Evolutionary conservation across 2,797 vertebrate species (phyloP).

Genomic region (Sebastes oblongus): DNA sequence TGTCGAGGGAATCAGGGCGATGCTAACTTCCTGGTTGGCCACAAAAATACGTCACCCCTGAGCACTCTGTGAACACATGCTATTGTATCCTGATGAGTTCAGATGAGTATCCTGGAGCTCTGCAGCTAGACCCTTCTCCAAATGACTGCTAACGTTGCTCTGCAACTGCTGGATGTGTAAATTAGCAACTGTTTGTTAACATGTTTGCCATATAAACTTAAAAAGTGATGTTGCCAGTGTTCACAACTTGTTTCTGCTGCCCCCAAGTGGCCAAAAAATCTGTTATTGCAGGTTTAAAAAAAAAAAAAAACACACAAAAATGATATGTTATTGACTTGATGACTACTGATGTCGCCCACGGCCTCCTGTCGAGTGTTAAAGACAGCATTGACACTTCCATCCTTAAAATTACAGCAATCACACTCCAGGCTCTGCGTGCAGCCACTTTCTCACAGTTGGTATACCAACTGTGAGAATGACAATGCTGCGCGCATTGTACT

Average conservation of each 20-base stretch:
- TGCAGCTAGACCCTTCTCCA: too few species aligned
- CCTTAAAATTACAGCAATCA: conserved; percentile 17
- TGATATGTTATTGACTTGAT: not conserved
- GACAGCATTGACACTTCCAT: not conserved
- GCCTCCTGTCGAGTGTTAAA: conserved; percentile 2
- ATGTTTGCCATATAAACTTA: not conserved
- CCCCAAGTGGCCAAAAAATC: not conserved
- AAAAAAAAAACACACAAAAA: not conserved
- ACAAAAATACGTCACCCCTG: too few species aligned
- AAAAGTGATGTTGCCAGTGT: not conserved
- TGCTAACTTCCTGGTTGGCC: too few species aligned
- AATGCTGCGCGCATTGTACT: not conserved
- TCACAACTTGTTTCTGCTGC: not conserved
- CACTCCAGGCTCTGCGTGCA: not conserved
- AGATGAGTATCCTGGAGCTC: not conserved
- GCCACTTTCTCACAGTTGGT: not conserved
- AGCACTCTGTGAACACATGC: too few species aligned
- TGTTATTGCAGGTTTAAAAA: not conserved
- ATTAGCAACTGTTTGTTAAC: too few species aligned
- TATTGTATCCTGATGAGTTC: too few species aligned
- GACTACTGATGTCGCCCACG: not conserved
- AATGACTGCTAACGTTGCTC: too few species aligned
- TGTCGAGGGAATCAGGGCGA: too few species aligned
- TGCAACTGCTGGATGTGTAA: too few species aligned
- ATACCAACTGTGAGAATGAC: not conserved